Conservation (phyloP, 2,888 invertebrate species). For the Oxyteleia sp. region DNA sequence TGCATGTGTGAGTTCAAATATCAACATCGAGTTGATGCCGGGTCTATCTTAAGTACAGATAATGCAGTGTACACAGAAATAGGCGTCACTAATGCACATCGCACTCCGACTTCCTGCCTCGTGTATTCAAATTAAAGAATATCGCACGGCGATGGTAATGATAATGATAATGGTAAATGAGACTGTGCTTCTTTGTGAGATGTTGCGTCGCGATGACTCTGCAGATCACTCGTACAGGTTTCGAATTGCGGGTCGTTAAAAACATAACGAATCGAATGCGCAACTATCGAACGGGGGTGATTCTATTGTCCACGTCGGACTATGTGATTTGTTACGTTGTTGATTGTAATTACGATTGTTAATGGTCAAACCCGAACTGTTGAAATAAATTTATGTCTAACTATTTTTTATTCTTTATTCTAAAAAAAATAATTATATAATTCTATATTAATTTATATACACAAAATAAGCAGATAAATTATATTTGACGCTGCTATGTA, state of each 20-base stretch:
- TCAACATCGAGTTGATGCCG: conserved; percentile 55
- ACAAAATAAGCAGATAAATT: too few relatives aligned
- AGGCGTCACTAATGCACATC: conserved; percentile 82
- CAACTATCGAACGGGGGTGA: conserved; percentile 6
- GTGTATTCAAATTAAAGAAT: conserved; percentile 85
- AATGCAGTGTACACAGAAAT: conserved; percentile 80
- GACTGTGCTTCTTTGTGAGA: conserved; percentile 69
- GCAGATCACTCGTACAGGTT: conserved; percentile 38
- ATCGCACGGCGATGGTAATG: conserved; percentile 77
- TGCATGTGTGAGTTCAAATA: conserved; percentile 54
- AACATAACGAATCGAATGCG: conserved; percentile 42
- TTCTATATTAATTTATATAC: too few relatives aligned
- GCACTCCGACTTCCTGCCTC: conserved; percentile 81
- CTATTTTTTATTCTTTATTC: too few relatives aligned
- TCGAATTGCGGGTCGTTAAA: conserved; percentile 53
- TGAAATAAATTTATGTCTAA: not conserved
- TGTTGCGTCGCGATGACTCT: conserved; percentile 56
- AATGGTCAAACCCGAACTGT: not conserved
- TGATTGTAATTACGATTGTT: conserved; percentile 26
- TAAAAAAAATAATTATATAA: too few relatives aligned
- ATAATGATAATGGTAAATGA: conserved; percentile 82
- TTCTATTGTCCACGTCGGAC: conserved; percentile 2
- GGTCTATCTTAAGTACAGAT: conserved; percentile 74
- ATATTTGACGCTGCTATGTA: too few relatives aligned
- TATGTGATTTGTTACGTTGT: conserved; percentile 26